These are phyloP conservation scores for Silurus lanzhouensis DNA, from an alignment of 2,797 vertebrate species.

Conservation along the genomic window DNA sequence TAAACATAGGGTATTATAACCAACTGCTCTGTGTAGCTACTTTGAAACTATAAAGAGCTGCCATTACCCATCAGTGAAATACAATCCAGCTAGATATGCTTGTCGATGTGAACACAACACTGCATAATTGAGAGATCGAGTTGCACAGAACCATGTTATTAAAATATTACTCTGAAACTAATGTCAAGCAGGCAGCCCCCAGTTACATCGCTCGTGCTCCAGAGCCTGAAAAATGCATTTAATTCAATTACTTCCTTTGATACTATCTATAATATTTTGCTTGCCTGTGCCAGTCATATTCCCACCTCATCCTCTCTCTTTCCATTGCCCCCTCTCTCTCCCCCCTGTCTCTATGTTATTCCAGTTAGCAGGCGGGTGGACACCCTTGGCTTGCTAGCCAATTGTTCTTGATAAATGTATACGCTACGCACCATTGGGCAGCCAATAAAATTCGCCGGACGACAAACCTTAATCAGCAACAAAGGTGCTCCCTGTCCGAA, in stretches of 20 bases:
- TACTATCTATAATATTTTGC: slow-evolving; percentile 63
- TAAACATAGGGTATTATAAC: not conserved
- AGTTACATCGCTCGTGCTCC: slow-evolving; percentile 42
- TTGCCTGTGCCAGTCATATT: slow-evolving; percentile 15
- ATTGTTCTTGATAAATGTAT: slow-evolving; percentile 80
- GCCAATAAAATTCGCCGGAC: slow-evolving; percentile 77
- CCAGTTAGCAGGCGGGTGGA: slow-evolving; percentile 68
- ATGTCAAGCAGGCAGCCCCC: slow-evolving; percentile 53
- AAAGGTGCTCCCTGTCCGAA: slow-evolving; percentile 64
- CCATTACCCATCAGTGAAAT: not conserved
- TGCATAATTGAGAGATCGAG: slow-evolving; percentile 29
- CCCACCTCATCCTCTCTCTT: not conserved
- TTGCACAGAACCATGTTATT: slow-evolving; percentile 40
- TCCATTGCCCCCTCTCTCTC: slow-evolving; percentile 14
- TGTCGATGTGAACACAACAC: slow-evolving; percentile 16
- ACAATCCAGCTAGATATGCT: slow-evolving; percentile 16
- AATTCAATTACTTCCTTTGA: slow-evolving; percentile 60
- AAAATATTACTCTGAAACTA: slow-evolving; percentile 38
- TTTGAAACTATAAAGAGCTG: slow-evolving; percentile 5
- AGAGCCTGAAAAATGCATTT: slow-evolving; percentile 51
- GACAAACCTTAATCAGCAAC: slow-evolving; percentile 71
- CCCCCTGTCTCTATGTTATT: slow-evolving; percentile 32
- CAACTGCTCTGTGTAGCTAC: not conserved
- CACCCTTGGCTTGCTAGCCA: slow-evolving; percentile 54
- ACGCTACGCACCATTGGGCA: slow-evolving; percentile 75